These are phyloP conservation scores for Hydrotaea diabolus DNA, from an alignment of 2,888 invertebrate genomes.

Conservation along the genomic window DNA sequence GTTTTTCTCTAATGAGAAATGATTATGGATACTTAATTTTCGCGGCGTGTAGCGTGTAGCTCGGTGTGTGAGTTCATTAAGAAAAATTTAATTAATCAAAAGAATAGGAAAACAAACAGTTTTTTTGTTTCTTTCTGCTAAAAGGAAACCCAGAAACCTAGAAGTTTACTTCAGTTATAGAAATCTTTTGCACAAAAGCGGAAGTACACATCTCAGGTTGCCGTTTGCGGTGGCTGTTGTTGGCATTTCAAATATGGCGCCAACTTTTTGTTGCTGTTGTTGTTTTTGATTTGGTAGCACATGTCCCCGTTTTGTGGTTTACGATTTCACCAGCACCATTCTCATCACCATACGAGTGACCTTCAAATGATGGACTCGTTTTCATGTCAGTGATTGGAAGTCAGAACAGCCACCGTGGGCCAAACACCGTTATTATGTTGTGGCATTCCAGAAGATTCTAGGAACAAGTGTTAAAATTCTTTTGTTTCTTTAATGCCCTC, in stretches of 20 bases:
- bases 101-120: conserved; percentile 36
- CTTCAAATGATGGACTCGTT: conserved; percentile 54
- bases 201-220: conserved; percentile 21
- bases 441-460: conserved; percentile 48
- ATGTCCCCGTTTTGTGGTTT: conserved; percentile 25
- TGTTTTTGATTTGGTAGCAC: not conserved
- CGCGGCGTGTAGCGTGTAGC: not conserved
- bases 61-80: conserved; percentile 49
- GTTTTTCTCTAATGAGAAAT: conserved; percentile 61
- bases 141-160: not conserved
- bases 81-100: conserved; percentile 67
- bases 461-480: conserved; percentile 61
- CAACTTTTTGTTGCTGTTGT: not conserved
- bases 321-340: not conserved
- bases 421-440: conserved; percentile 49
- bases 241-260: conserved; percentile 32
- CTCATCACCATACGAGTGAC: conserved; percentile 22
- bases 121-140: not conserved
- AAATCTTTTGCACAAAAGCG: conserved; percentile 25
- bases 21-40: conserved; percentile 62
- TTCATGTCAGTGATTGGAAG: conserved; percentile 44
- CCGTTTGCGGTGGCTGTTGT: conserved; percentile 5
- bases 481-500: conserved; percentile 31
- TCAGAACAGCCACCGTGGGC: not conserved
- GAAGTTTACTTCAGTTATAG: not conserved